Percentiles rank a stretch among this genome's conserved stretches.
Evolutionary conservation across 2,113 vertebrate species (phyloP).

Genomic region (Oncorhynchus keta): DNA sequence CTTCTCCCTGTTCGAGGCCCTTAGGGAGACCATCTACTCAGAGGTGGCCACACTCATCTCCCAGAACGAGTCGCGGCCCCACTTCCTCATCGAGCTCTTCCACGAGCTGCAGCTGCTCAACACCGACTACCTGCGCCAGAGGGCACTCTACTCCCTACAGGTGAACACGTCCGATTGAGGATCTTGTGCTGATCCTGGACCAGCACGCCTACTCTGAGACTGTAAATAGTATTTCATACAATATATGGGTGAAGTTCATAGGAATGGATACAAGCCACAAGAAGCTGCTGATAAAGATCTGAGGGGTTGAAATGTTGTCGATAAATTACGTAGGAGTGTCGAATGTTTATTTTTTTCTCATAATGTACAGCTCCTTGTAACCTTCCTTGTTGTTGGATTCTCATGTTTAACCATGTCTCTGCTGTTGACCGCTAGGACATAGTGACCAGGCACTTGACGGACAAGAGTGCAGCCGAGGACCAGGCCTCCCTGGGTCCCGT

Average conservation of each 20-base stretch:
- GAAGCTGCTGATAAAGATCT: background rate
- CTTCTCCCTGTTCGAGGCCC: constrained; percentile 95
- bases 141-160: constrained; percentile 92
- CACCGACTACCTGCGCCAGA: constrained; percentile 94
- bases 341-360: too few relatives aligned
- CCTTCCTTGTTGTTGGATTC: constrained; percentile 15
- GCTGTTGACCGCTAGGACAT: constrained; percentile 80
- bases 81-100: constrained; percentile 98
- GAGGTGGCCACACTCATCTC: constrained; percentile 97
- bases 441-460: constrained; percentile 85
- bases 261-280: too few relatives aligned
- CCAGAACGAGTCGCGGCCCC: constrained; percentile 96
- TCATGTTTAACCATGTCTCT: background rate
- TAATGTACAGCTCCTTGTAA: too few relatives aligned
- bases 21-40: constrained; percentile 97
- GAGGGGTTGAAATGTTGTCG: background rate
- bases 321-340: too few relatives aligned
- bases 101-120: constrained; percentile 95
- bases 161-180: constrained; percentile 51
- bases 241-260: background rate
- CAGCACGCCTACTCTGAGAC: too few relatives aligned
- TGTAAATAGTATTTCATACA: background rate
- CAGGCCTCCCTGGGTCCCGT: constrained; percentile 75
- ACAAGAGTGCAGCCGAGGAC: constrained; percentile 79
- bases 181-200: background rate